A percentile compares a stretch with the other conserved stretches of the same genome.
phyloP scores from a whole-genome alignment of 1,140 invertebrate species.

The Drosophila seguyi region DNA sequence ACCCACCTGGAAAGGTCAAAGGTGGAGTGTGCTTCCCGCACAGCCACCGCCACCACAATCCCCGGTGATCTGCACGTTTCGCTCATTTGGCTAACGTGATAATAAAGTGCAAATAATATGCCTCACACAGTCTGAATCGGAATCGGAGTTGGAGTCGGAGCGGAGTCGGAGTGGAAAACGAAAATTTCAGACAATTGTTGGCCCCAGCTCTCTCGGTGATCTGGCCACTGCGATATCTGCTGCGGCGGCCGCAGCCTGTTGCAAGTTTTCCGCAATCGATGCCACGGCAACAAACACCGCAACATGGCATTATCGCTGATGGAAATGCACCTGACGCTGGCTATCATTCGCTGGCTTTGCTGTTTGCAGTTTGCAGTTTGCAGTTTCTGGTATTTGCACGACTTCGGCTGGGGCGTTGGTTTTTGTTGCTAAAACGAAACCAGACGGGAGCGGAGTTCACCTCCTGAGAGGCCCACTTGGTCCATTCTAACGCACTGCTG shows the following conservation, averaged over 20 bases:
- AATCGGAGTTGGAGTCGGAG: constrained; percentile 28
- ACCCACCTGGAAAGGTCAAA: constrained; percentile 73
- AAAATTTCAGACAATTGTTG: constrained; percentile 70
- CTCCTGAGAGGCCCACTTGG: constrained; percentile 14
- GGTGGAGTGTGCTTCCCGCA: constrained; percentile 41
- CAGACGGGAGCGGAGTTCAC: constrained; percentile 28
- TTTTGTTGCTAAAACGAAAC: constrained; percentile 28
- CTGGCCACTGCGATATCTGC: constrained; percentile 56
- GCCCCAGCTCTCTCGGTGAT: constrained; percentile 40
- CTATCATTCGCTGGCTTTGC: constrained; percentile 60
- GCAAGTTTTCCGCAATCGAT: constrained; percentile 79
- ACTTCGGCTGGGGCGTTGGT: constrained; percentile 62
- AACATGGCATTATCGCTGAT: constrained; percentile 82
- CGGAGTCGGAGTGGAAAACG: constrained; percentile 55
- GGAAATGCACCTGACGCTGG: constrained; percentile 85
- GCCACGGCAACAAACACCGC: constrained; percentile 56
- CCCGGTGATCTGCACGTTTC: constrained; percentile 74
- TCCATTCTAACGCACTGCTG: constrained; percentile 47
- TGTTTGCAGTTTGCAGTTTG: constrained; percentile 14
- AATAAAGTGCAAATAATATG: constrained; percentile 85
- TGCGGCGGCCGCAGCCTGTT: constrained; percentile 44
- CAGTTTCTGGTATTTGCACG: constrained; percentile 70
- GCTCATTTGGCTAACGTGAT: constrained; percentile 85
- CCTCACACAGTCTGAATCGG: constrained; percentile 64
- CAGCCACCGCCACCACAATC: constrained; percentile 6